A percentile compares a stretch with the other conserved stretches of the same genome.
phyloP scores from a whole-genome alignment of 2,113 vertebrate genomes.

The Leptocoma aspasia region DNA sequence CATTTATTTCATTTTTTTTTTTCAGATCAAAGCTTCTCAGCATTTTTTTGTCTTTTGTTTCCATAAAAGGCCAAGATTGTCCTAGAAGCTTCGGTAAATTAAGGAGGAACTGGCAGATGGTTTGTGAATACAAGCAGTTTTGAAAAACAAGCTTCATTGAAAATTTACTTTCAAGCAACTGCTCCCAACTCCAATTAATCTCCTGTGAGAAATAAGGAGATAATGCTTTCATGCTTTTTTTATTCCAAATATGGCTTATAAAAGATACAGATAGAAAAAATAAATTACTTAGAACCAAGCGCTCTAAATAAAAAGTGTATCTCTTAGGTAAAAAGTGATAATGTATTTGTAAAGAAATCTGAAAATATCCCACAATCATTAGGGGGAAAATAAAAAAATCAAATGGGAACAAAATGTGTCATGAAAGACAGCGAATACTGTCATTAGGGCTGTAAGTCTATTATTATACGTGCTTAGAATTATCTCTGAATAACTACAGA shows the following conservation, averaged over 20 bases:
- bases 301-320: not conserved
- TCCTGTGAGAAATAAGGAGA: not conserved
- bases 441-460: not conserved
- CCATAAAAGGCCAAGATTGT: not conserved
- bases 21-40: not conserved
- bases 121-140: constrained; percentile 19
- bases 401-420: not conserved
- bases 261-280: not conserved
- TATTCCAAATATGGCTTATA: not conserved
- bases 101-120: constrained; percentile 37
- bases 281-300: not conserved
- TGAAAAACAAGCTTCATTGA: constrained; percentile 20
- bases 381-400: not conserved
- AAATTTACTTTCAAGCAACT: constrained; percentile 39
- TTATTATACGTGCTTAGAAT: not conserved
- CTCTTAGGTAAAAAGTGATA: not conserved
- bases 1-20: not conserved
- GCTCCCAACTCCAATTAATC: constrained; percentile 17
- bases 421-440: not conserved
- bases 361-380: not conserved
- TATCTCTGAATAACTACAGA: not conserved
- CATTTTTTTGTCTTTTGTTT: not conserved
- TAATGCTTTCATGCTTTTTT: not conserved
- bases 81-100: constrained; percentile 5
- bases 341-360: not conserved